A percentile compares a stretch with the other conserved stretches of the same genome.
Evolutionary conservation across 2,888 invertebrate genomes (phyloP).

Genomic region (Drosophila nigricruria): DNA sequence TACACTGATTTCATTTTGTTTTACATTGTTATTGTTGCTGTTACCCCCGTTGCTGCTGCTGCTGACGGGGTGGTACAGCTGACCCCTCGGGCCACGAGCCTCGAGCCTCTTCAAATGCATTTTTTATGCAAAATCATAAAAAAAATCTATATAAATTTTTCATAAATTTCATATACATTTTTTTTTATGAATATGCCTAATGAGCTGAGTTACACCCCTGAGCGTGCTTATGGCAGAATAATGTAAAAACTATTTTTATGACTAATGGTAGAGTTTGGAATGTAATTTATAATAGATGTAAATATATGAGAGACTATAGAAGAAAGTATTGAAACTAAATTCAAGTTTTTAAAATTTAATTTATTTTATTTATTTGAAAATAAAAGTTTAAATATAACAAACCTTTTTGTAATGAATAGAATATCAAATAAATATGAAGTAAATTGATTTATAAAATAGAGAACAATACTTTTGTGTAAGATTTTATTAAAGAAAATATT

Average conservation of each 20-base stretch:
- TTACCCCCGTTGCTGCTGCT: conserved; percentile 12
- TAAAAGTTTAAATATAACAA: too few species aligned
- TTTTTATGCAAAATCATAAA: conserved; percentile 64
- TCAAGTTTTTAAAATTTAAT: background rate
- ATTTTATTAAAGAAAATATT: too few species aligned
- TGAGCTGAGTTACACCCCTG: conserved; percentile 58
- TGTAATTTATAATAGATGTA: background rate
- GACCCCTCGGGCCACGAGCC: conserved; percentile 33
- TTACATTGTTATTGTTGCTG: conserved; percentile 21
- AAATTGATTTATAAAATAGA: too few species aligned
- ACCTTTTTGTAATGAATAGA: too few species aligned
- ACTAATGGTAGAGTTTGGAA: background rate
- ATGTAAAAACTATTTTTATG: background rate
- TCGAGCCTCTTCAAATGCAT: conserved; percentile 43
- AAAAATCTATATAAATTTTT: conserved; percentile 30
- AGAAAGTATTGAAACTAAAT: too few species aligned
- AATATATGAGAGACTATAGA: background rate
- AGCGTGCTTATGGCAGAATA: conserved; percentile 19
- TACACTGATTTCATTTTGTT: conserved; percentile 28
- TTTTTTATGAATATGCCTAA: conserved; percentile 65
- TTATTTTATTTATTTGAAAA: too few species aligned
- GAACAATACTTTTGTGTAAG: too few species aligned
- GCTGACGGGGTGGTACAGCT: conserved; percentile 15
- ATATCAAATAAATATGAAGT: too few species aligned
- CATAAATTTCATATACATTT: conserved; percentile 32